Evolutionary conservation across 2,888 invertebrate genomes (phyloP), one percentile per base, ranked within the genome.

Genomic region (Sylvicola fuscatus): DNA sequence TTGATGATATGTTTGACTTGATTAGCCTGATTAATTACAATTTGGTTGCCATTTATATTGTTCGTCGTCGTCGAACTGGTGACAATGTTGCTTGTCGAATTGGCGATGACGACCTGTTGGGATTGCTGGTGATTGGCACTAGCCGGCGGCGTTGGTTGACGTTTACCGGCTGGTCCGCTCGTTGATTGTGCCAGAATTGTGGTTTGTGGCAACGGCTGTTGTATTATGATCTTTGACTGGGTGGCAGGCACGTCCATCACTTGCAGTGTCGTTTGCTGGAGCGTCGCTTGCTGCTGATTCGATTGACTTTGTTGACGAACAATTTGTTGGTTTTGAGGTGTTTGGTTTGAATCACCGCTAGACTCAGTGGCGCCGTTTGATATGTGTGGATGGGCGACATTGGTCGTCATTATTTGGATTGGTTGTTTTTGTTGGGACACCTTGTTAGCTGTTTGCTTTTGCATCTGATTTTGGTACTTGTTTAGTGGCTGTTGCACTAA

Each of bases 1-100:
- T 57, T 58, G 13, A 58, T 56, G 0, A 57, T 51, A 36, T 58
- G 58, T 2, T 54, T 46, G 35, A 56, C 56, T 3, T 54, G 48
- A 11, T 56, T 55, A 3, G 54, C 50, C 41, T 53, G 55, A 38
- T 13, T 29, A n/a, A n/a, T 29, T 4, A 29, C 14, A 29, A 29
- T 29, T 13, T 13, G 12, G 6, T 6, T n/a, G n/a, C 14, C 12
- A n/a, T 29, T n/a, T 7, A 13, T n/a, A 10, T 29, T 29, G 29
- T 29, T 29, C 4, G 14, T 13, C 5, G 14, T 10, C 5, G 4
- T 29, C 7, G 12, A 13, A 6, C 4, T n/a, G 5, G n/a, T 5
- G 5, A n/a, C 29, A 29, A 13, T 13, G 14, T 13, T 13, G 14
- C 29, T 13, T 27, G 7, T 7, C 35, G 44, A 44, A 14, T 42